Evolutionary conservation across 2,888 invertebrate species (phyloP), one percentile per base, ranked within the genome.

Genomic region (Clunio marinus): DNA sequence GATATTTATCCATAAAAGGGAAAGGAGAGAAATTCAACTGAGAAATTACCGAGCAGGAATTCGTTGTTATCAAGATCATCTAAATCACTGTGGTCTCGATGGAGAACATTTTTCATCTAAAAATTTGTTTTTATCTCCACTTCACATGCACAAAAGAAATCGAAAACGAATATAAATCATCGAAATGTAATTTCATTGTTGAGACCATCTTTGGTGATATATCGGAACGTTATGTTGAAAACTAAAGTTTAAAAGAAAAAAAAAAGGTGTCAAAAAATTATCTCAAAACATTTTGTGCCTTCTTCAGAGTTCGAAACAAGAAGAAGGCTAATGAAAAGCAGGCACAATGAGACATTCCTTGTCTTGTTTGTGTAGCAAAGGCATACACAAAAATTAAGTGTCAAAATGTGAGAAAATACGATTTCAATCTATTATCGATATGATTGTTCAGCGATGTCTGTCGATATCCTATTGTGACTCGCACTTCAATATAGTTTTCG

Each of bases 231-330:
- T n/a, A n/a, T n/a, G n/a, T n/a, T n/a, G n/a, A n/a, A n/a, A n/a
- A n/a, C n/a, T n/a, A n/a, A n/a, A n/a, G n/a, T n/a, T n/a, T n/a
- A 15, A n/a, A 41, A 15, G 51, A 57, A 27, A n/a, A 57, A 57
- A 51, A 57, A 66, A 46, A 66, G 66, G 66, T 66, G 66, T 66
- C 66, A 66, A 66, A 66, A 66, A 25, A 46, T n/a, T 63, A 25
- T 27, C 46, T 60, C 60, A 20, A 60, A 37, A 37, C 22, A 10
- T 45, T 20, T 25, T 45, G 63, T 63, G 63, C 13, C 25, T 55
- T 45, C 46, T 51, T 3, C 17, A 1, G 20, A 27, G 20, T n/a
- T 20, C 25, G 35, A 55, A 28, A 65, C 13, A 55, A 37, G 22
- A 51, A 66, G n/a, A 27, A 57, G 13, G 10, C 25, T 13, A 32